Evolutionary conservation across 2,888 invertebrate genomes (phyloP).

Genomic region (Arenicola marina): DNA sequence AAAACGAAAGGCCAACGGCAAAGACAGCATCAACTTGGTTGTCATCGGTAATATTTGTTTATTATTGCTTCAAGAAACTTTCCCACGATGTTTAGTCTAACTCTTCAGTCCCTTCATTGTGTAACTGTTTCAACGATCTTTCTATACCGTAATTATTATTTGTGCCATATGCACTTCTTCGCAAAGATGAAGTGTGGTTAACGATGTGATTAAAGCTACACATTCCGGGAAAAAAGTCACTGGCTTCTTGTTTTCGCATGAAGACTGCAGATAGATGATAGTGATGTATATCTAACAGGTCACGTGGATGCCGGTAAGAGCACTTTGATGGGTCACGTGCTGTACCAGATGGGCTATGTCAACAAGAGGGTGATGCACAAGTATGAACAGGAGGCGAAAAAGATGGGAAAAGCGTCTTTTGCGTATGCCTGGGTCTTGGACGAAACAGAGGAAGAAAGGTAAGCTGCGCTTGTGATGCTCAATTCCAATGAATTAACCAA

Average conservation of each 20-base stretch:
- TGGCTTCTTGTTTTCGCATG: no score
- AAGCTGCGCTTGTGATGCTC: slow-evolving; percentile 22
- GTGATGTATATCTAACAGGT: no score
- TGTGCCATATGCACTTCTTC: no score
- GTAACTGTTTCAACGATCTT: no score
- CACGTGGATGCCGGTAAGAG: slow-evolving; percentile 98
- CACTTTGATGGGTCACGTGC: slow-evolving; percentile 93
- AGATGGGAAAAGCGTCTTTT: slow-evolving; percentile 96
- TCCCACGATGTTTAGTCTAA: no score
- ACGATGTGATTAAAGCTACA: no score
- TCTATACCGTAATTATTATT: no score
- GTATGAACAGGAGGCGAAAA: slow-evolving; percentile 88
- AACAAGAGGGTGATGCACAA: slow-evolving; percentile 90
- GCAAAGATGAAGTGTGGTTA: no score
- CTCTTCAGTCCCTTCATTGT: no score
- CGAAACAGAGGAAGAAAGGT: slow-evolving; percentile 95
- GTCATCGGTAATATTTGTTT: slow-evolving; percentile 52
- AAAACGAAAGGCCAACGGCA: slow-evolving; percentile 70
- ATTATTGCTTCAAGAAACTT: no score
- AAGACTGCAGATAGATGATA: no score
- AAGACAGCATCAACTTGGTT: slow-evolving; percentile 84
- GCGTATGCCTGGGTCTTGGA: slow-evolving; percentile 99
- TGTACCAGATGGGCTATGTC: slow-evolving; percentile 68
- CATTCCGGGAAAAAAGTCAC: no score
- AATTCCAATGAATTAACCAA: background rate